Base-by-base conservation (phyloP, 2,797 vertebrate species). In the Pangasius sanitwongsei region DNA sequence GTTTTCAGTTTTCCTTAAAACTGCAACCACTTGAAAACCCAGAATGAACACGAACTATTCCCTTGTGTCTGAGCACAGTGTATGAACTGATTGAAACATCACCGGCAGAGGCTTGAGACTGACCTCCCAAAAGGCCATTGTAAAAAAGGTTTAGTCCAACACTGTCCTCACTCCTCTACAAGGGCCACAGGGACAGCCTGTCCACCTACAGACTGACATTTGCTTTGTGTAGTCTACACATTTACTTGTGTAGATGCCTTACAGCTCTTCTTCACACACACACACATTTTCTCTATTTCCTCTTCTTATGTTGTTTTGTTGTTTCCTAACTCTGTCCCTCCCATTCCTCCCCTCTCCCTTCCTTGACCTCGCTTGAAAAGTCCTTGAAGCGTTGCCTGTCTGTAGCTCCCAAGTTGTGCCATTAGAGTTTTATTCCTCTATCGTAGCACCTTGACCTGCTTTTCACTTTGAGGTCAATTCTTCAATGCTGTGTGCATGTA, bases 391-490 rank as follows among this genome's bases (percentile, higher is more conserved):
- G 25, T 83, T 83, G 34, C 9, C 34, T 59, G 53, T 34, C 48
- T 87, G 28, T 78, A 48, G 20, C 48, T 89, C 86, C 75, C 84
- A 63, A 74, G 65, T 89, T 61, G 80, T 69, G 50, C 67, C 75
- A 83, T 88, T 88, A 88, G 59, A 74, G 41, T 65, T 61, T 11
- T 55, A 74, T 80, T 63, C 44, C n/a, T 69, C 34, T 57, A 81
- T 74, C 50, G 41, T 44, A 41, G 85, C 34, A 88, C 86, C 83
- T 80, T 87, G 87, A 80, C 90, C 89, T 91, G 85, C 48, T 87
- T 91, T 86, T 31, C 41, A 37, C 23, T 63, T 83, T 81, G 44
- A 34, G 50, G 53, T 77, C 37, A 34, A 6, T 25, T 59, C 50
- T 80, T 81, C 41, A 67, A 67, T 50, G n/a, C 83, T 70, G 74